These are phyloP conservation scores for Cylloceria caligata DNA, from an alignment of 2,888 invertebrate species.

Conservation along the genomic window DNA sequence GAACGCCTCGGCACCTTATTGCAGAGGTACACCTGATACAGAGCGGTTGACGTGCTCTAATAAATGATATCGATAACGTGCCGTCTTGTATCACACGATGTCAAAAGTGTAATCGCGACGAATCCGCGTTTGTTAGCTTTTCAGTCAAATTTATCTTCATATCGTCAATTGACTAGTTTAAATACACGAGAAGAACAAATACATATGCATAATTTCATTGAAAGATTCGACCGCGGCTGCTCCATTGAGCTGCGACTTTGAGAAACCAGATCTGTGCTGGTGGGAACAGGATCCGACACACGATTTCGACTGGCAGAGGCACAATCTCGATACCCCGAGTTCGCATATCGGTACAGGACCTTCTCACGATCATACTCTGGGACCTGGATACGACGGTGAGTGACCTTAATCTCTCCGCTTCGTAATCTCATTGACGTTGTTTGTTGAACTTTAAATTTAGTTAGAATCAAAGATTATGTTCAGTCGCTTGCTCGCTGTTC, in stretches of 20 bases:
- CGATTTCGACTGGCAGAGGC: constrained; percentile 91
- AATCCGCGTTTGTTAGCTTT: no score
- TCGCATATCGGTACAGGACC: constrained; percentile 90
- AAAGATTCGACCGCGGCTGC: constrained; percentile 81
- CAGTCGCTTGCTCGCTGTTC: not conserved
- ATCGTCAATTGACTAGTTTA: no score
- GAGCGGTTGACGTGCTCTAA: not conserved
- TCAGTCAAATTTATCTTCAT: no score
- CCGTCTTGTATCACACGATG: no score
- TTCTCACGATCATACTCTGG: constrained; percentile 90
- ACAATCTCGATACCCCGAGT: constrained; percentile 88
- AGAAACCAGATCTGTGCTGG: constrained; percentile 89
- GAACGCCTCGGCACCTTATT: constrained; percentile 89
- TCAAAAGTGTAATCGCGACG: no score
- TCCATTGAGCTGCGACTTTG: constrained; percentile 88
- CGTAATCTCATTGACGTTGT: not conserved
- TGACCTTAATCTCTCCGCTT: not conserved
- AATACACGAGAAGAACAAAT: no score
- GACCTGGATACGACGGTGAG: constrained; percentile 85
- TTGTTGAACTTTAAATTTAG: constrained; percentile 20
- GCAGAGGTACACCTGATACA: constrained; percentile 86
- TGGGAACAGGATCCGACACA: constrained; percentile 90
- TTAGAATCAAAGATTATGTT: not conserved
- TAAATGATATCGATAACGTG: not conserved
- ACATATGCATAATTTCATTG: constrained; percentile 14